A percentile compares a stretch with the other conserved stretches of the same genome.
Conservation (phyloP, 2,113 vertebrate genomes). For the Carassius gibelio region DNA sequence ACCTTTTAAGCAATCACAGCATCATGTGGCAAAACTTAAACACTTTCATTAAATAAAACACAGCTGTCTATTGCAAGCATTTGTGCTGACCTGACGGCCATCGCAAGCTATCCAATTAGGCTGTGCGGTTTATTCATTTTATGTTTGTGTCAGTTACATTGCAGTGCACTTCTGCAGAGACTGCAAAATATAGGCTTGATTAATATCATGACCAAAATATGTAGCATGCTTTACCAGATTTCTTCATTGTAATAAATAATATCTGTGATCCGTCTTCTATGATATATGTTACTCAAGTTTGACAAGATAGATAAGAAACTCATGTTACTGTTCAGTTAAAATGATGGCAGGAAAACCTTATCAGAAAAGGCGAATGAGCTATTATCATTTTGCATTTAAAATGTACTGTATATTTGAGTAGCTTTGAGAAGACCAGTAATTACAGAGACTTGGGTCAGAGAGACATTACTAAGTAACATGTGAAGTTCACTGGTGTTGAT, state of each 20-base stretch:
- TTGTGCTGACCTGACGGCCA: not conserved
- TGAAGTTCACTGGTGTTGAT: not conserved
- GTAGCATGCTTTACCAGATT: not conserved
- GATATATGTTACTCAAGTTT: not conserved
- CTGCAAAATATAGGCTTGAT: not conserved
- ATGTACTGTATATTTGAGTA: not conserved
- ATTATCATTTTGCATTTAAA: not conserved
- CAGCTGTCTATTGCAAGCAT: not conserved
- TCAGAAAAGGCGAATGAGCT: not conserved
- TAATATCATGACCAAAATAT: not conserved
- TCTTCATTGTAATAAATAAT: not conserved
- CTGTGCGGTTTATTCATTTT: not conserved
- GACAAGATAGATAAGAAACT: not conserved
- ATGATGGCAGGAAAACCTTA: not conserved
- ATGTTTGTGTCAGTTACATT: not conserved
- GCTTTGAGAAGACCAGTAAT: not conserved
- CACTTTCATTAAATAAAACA: not conserved
- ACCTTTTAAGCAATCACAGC: no score
- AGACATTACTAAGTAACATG: not conserved
- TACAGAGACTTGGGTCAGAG: not conserved
- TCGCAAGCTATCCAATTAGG: not conserved
- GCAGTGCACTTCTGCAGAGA: not conserved
- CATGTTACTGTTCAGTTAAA: not conserved
- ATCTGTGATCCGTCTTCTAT: not conserved
- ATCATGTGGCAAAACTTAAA: not conserved